A percentile compares a stretch with the other conserved stretches of the same genome.
Conservation (phyloP, 2,113 vertebrate genomes). For the Anser cygnoides region DNA sequence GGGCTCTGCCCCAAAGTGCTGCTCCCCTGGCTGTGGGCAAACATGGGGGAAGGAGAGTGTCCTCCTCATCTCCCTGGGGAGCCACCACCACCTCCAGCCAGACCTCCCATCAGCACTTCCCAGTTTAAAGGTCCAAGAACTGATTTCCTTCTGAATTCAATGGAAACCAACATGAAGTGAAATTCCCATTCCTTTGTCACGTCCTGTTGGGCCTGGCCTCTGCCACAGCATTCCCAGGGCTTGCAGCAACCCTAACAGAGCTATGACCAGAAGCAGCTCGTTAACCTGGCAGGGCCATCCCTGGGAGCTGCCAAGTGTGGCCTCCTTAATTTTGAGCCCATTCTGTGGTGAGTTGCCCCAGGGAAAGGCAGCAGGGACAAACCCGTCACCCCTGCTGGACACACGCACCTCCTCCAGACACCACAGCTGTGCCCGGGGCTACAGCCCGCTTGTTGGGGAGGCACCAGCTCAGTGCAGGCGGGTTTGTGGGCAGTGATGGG, state of each 20-base stretch:
- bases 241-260: background rate
- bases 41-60: background rate
- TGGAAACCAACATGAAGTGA: background rate
- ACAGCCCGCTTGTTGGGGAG: background rate
- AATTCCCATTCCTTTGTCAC: background rate
- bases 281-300: background rate
- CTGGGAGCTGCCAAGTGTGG: background rate
- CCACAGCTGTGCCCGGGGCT: background rate
- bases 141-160: background rate
- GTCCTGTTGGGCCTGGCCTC: background rate
- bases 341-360: background rate
- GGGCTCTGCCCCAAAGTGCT: background rate
- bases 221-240: conserved; percentile 9
- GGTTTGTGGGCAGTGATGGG: background rate
- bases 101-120: background rate
- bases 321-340: conserved; percentile 6
- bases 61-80: background rate
- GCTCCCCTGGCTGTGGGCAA: background rate
- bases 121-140: background rate
- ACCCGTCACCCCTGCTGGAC: rapidly evolving
- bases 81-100: background rate
- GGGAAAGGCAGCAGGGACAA: background rate
- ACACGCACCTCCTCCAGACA: background rate
- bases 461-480: background rate
- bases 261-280: conserved; percentile 26